Evolutionary conservation across 2,113 vertebrate genomes (phyloP), one percentile per base, ranked within the genome.

Genomic region (Oryzias celebensis): DNA sequence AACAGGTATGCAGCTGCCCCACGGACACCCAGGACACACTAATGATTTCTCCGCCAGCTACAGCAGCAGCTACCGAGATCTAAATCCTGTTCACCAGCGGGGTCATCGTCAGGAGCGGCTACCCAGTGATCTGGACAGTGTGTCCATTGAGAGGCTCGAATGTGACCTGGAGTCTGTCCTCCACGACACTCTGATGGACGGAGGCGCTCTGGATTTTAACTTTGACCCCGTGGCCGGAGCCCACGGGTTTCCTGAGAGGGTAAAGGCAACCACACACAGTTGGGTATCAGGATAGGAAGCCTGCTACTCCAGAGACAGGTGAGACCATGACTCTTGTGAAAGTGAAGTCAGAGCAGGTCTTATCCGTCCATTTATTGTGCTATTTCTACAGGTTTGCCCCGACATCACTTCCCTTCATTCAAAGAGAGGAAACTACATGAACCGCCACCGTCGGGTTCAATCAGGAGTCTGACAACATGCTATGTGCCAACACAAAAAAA

Each of bases 141-240:
- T 99, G 94, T 92, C 95, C 47, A 93, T 98, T n/a, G 96, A 99
- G 85, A 93, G 92, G 78, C 91, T 98, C 82, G 97, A 98, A 83
- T 98, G 96, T 64, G 96, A 99, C 85, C 91, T 99, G 93, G 97
- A 98, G 85, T 94, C 95, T 0, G 95, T 99, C 80, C 96, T 99
- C 70, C 95, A 95, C 47, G 97, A 98, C 52, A 96, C 97, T 66
- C 94, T 98, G 71, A 98, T 98, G 96, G 96, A 98, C 61, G 97
- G 94, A 55, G 96, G 96, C 42, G 94, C 92, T 0, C 91, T 98
- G 89, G 97, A 99, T 92, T 98, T 98, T 91, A 98, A 98, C 86
- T 98, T 98, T 87, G 96, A 99, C 88, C 94, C 88, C 47, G 89
- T 95, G 79, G 88, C 93, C 65, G 92, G 91, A 75, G 90, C 93